A percentile compares a stretch with the other conserved stretches of the same genome.
Conservation (phyloP, 2,113 vertebrate genomes). For the Dicentrarchus labrax region DNA sequence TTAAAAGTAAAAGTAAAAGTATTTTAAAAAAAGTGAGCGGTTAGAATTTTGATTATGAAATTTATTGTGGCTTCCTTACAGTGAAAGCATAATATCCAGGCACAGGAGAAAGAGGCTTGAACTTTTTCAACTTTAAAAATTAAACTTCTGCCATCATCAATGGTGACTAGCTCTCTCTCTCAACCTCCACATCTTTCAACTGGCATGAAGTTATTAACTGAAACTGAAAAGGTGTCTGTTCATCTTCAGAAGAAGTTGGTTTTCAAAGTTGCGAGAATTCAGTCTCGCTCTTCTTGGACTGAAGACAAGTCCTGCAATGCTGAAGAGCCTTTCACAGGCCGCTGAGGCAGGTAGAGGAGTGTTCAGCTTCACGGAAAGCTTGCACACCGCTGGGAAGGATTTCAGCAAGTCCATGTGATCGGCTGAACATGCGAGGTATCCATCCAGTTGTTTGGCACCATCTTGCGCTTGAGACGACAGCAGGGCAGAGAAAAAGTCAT, state of each 20-base stretch:
- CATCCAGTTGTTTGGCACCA: background rate
- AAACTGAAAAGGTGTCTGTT: background rate
- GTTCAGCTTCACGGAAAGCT: background rate
- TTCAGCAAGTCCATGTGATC: conserved; percentile 7
- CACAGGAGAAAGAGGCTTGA: too few species aligned
- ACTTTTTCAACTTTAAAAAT: too few species aligned
- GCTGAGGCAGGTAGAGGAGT: background rate
- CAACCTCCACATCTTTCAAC: too few species aligned
- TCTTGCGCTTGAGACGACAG: background rate
- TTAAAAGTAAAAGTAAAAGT: too few species aligned
- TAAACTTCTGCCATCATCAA: too few species aligned
- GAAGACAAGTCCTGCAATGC: background rate
- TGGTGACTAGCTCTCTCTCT: too few species aligned
- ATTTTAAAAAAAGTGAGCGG: too few species aligned
- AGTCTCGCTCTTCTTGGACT: background rate
- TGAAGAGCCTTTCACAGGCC: background rate
- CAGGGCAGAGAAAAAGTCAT: background rate
- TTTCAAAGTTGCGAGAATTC: background rate
- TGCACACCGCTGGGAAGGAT: background rate
- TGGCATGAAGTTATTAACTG: background rate
- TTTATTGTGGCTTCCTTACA: too few species aligned
- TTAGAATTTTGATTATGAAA: too few species aligned
- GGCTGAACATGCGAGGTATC: background rate
- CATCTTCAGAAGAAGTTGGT: background rate
- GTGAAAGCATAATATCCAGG: too few species aligned